Percentiles rank a stretch among this genome's conserved stretches.
These are phyloP conservation scores for Sprattus sprattus DNA, from an alignment of 2,113 vertebrate species.

Conservation along the genomic window DNA sequence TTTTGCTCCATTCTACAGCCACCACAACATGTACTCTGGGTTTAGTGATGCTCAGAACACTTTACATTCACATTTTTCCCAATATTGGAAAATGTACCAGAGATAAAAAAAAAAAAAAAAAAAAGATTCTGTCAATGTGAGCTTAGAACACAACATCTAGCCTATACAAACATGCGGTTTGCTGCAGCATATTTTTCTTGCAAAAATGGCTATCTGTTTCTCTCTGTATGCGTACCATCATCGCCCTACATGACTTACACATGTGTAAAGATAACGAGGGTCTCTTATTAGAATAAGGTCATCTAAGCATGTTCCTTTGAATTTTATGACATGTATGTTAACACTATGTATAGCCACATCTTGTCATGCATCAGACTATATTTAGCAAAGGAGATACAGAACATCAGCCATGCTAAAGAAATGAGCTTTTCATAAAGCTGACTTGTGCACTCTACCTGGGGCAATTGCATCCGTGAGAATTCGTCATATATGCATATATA, in stretches of 20 bases:
- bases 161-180: neutral
- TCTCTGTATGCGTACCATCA: neutral
- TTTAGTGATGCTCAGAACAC: neutral
- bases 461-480: slow-evolving; percentile 48
- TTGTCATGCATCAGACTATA: neutral
- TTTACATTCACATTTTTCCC: neutral
- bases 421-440: neutral
- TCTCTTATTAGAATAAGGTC: neutral
- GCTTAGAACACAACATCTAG: neutral
- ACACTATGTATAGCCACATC: neutral
- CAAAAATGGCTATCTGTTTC: neutral
- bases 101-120: neutral
- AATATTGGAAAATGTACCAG: neutral
- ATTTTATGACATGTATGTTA: neutral
- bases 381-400: neutral
- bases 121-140: neutral
- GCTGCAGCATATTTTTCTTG: neutral
- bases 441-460: neutral
- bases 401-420: neutral
- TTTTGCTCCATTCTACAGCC: slow-evolving; percentile 2
- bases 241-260: neutral
- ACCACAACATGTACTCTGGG: slow-evolving; percentile 12
- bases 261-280: neutral
- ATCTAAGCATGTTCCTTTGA: neutral
- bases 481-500: slow-evolving; percentile 23